Conservation (phyloP, 2,113 vertebrate genomes). For the Eudorcas thomsonii region DNA sequence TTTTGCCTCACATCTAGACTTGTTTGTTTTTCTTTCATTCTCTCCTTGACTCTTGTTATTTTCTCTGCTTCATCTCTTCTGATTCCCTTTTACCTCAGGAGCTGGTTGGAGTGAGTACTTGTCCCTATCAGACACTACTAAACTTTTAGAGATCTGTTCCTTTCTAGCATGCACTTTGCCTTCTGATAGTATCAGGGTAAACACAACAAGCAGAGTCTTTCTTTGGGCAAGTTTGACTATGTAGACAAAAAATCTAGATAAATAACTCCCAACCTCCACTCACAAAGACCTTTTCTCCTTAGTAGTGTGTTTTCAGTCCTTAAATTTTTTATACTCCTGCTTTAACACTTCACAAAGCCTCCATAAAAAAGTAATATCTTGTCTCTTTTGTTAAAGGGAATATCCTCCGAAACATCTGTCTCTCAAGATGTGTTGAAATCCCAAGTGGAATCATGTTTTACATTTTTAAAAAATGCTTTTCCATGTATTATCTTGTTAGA, state of each 20-base stretch:
- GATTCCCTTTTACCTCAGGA: background rate
- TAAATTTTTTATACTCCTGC: slow-evolving; percentile 56
- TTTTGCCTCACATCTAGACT: background rate
- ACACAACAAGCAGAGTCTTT: background rate
- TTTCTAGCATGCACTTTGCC: background rate
- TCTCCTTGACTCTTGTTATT: background rate
- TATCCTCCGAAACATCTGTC: background rate
- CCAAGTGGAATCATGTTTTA: background rate
- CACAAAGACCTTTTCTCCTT: slow-evolving; percentile 18
- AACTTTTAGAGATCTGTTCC: too few species aligned
- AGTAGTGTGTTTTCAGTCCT: slow-evolving; percentile 41
- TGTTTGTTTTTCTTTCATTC: background rate
- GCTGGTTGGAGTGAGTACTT: background rate
- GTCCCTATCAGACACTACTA: background rate
- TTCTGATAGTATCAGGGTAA: background rate
- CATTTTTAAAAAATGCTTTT: background rate
- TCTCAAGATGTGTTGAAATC: slow-evolving; percentile 51
- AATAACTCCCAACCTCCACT: background rate
- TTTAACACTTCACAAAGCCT: slow-evolving; percentile 60
- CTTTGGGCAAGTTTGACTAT: slow-evolving; percentile 18
- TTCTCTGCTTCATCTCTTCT: background rate
- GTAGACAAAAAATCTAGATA: slow-evolving; percentile 38
- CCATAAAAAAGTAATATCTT: slow-evolving; percentile 34
- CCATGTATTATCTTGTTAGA: background rate
- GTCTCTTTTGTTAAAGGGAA: slow-evolving; percentile 50